Evolutionary conservation across 2,113 vertebrate species (phyloP), one percentile per base, ranked within the genome.

Genomic region (Cheilinus undulatus): DNA sequence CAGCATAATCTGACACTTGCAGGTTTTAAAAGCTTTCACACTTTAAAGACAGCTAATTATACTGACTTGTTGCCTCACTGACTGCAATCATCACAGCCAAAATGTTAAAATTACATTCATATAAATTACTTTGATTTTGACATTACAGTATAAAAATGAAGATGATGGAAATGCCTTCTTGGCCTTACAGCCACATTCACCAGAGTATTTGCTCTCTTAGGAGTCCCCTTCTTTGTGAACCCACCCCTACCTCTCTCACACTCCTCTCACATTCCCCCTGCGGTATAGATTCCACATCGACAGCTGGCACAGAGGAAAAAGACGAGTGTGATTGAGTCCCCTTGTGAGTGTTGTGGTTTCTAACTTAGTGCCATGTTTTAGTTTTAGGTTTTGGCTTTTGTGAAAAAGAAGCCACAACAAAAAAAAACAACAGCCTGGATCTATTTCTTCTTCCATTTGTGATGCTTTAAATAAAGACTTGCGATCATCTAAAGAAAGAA

Each of bases 211-310:
- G 50, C 30, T 59, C 73, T 66, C 28, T 45, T 23, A 32, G 43
- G 62, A 70, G 77, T 62, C 34, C 82, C 56, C 15, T 13, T 83
- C 71, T 69, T 45, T n/a, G 32, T 40, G 42, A 76, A 63, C 76
- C 73, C 88, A 86, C 90, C 90, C 91, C 88, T 85, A 87, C 83
- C 76, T 83, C 89, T 92, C 90, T 79, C 89, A 87, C 82, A 91
- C 53, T 78, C 76, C 78, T 89, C 88, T 89, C 84, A 91, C 89
- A 91, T 92, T 92, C 90, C 84, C 72, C 19, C 83, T 76, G 84
- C 80, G 78, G 79, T 87, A 81, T 87, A 78, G 90, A 91, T 91
- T 91, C 89, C 86, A 88, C 89, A 78, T 67, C 80, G 85, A 93
- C 93, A 93, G 92, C 92, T 93, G 93, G 87, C 86, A 72, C 78